These are phyloP conservation scores for Fulmarus glacialis DNA, from an alignment of 2,113 vertebrate species.

Conservation along the genomic window DNA sequence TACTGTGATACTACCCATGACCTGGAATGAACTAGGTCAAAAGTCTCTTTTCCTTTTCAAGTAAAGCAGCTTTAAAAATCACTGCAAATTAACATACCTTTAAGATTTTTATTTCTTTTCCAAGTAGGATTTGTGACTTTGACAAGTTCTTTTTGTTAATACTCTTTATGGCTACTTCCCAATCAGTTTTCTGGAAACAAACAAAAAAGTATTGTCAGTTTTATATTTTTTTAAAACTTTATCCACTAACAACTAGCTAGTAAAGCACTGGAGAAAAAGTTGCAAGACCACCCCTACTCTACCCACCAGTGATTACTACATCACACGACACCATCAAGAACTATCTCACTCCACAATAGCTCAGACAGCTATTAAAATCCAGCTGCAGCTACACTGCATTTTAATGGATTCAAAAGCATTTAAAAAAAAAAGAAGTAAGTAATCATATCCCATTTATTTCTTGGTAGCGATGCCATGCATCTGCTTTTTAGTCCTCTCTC, in stretches of 20 bases:
- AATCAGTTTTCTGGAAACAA: conserved; percentile 89
- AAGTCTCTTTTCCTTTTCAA: conserved; percentile 11
- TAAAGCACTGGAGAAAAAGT: background rate
- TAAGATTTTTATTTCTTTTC: conserved; percentile 99
- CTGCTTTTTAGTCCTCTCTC: background rate
- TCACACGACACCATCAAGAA: conserved; percentile 26
- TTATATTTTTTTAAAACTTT: background rate
- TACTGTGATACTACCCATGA: background rate
- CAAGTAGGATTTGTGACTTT: conserved; percentile 97
- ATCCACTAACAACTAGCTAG: background rate
- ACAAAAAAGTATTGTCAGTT: background rate
- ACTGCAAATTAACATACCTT: conserved; percentile 82
- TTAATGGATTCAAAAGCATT: background rate
- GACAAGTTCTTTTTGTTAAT: conserved; percentile 99
- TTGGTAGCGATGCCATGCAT: background rate
- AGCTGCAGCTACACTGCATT: background rate
- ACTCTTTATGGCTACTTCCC: conserved; percentile 98
- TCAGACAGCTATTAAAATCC: conserved; percentile 15
- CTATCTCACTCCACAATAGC: conserved; percentile 19
- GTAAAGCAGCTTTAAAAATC: conserved; percentile 44
- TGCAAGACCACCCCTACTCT: background rate
- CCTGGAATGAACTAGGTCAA: conserved; percentile 19
- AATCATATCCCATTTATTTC: background rate
- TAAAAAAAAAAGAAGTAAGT: background rate
- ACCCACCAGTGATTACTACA: background rate